These are phyloP conservation scores for Manacus vitellinus DNA, from an alignment of 2,113 vertebrate species.

Conservation along the genomic window DNA sequence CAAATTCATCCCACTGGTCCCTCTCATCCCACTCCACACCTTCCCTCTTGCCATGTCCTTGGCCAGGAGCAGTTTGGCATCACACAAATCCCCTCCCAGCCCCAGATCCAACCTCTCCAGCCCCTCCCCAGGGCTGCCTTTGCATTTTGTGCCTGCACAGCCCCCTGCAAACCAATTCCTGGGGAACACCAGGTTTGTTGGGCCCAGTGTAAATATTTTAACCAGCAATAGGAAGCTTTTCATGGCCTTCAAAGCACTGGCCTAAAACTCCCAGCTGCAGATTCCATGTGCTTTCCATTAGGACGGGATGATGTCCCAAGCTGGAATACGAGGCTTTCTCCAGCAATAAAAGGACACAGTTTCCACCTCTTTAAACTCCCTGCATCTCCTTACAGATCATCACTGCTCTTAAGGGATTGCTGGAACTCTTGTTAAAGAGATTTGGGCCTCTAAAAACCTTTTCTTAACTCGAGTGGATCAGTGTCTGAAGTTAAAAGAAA, in stretches of 20 bases:
- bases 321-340: not conserved
- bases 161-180: not conserved
- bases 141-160: not conserved
- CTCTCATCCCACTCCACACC: not conserved
- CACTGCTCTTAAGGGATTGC: not conserved
- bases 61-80: not conserved
- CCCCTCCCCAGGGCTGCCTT: not conserved
- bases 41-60: not conserved
- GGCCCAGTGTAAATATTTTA: slow-evolving; percentile 28
- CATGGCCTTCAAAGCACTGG: slow-evolving; percentile 52
- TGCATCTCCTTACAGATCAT: not conserved
- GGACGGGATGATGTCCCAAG: not conserved
- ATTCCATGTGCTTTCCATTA: slow-evolving; percentile 20
- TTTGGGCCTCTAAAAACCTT: not conserved
- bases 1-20: not conserved
- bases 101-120: not conserved
- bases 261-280: slow-evolving; percentile 17
- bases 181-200: not conserved
- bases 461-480: not conserved
- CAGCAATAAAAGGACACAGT: not conserved
- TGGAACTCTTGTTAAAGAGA: not conserved
- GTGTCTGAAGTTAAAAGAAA: not conserved
- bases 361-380: slow-evolving; percentile 21
- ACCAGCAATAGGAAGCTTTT: slow-evolving; percentile 47
- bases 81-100: not conserved